phyloP scores from a whole-genome alignment of 2,797 vertebrate genomes.

The Melopsittacus undulatus region DNA sequence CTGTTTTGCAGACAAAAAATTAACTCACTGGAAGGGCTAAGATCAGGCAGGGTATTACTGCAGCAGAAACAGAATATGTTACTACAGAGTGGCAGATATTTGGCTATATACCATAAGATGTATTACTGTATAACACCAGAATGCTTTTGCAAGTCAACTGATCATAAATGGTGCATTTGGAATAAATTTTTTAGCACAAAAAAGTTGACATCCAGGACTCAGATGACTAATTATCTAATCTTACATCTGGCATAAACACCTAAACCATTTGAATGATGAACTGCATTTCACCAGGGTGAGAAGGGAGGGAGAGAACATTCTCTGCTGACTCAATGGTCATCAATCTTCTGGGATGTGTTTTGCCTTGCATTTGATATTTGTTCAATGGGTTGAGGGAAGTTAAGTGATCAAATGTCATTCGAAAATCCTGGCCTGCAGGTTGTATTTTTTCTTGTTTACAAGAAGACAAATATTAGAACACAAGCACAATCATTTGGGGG shows the following conservation, averaged over 20 bases:
- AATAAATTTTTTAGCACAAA: constrained; percentile 58
- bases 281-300: background rate
- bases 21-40: background rate
- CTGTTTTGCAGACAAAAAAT: background rate
- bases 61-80: background rate
- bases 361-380: constrained; percentile 48
- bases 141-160: constrained; percentile 1
- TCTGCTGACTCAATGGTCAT: constrained; percentile 62
- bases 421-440: constrained; percentile 28
- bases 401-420: constrained; percentile 53
- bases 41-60: background rate
- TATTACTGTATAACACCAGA: background rate
- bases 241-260: constrained; percentile 67
- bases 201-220: constrained; percentile 50
- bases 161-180: constrained; percentile 46
- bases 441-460: background rate
- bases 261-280: constrained; percentile 55
- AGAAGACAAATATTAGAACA: background rate
- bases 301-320: constrained; percentile 37
- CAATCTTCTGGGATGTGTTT: constrained; percentile 38
- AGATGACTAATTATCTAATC: constrained; percentile 67
- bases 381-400: constrained; percentile 53
- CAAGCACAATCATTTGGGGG: background rate
- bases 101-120: background rate
- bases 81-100: background rate